Evolutionary conservation across 2,888 invertebrate genomes (phyloP), one percentile per base, ranked within the genome.

Genomic region (Phortica magna): DNA sequence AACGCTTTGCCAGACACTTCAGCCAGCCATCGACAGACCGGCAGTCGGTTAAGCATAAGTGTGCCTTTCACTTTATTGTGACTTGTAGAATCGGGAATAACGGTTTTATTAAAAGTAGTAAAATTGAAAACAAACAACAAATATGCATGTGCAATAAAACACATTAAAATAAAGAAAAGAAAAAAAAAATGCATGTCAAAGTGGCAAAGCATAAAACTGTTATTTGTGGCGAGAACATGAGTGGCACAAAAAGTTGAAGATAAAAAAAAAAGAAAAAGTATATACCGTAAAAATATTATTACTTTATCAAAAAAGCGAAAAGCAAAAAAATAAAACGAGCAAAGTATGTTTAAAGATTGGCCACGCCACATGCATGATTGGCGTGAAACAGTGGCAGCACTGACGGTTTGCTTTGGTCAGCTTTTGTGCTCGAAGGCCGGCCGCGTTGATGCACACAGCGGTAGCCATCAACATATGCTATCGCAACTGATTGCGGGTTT

Each of bases 331-430:
- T 65, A 67, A 67, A 67, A 67, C 39, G 39, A 64, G 14, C 1
- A 14, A 53, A 53, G 53, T 2, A 53, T 14, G n/a, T 48, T 48
- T 48, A 48, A 55, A 31, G 53, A 71, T 71, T 31, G 53, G 73
- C 76, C 79, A 79, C 82, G 74, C 74, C 43, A 48, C 48, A 74
- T 59, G 73, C 41, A 48, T 64, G 64, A 61, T 9, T 67, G 80
- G 81, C 75, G 39, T 48, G 65, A 14, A 14, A 39, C 65, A 31
- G 12, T 70, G 53, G 3, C 22, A 22, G 70, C n/a, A 48, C 5
- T 48, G 53, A 59, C 22, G 31, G 59, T 61, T 61, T 59, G 57
- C 42, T 42, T 42, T 59, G 57, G 59, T 10, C 68, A 39, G n/a
- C 31, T 14, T 17, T 39, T 65, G 19, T 39, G 10, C 41, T 41